Conservation (phyloP, 2,888 invertebrate genomes). For the Dorcus parallelipipedus region DNA sequence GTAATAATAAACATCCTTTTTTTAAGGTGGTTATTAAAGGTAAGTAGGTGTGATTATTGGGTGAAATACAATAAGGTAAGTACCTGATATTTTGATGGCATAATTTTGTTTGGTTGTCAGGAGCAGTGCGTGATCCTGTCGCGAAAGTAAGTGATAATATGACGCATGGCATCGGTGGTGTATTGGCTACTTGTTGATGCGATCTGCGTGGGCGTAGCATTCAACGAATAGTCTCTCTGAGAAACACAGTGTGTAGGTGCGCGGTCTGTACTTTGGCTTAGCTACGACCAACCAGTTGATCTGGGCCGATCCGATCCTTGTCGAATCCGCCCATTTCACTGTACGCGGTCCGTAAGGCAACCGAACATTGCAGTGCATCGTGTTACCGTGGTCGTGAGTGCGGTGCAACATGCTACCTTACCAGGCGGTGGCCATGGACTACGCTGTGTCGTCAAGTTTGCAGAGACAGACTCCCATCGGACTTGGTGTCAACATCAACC, state of each 20-base stretch:
- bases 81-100: constrained; percentile 1
- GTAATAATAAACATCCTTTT: no score
- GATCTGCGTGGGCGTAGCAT: constrained; percentile 41
- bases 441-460: constrained; percentile 57
- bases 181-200: constrained; percentile 52
- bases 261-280: constrained; percentile 40
- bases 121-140: constrained; percentile 20
- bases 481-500: constrained; percentile 60
- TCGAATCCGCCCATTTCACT: constrained; percentile 39
- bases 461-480: constrained; percentile 46
- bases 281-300: constrained; percentile 46
- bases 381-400: constrained; percentile 27
- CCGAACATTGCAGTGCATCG: constrained; percentile 20
- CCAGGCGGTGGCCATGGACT: constrained; percentile 86
- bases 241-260: constrained; percentile 35
- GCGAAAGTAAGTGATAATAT: constrained; percentile 37
- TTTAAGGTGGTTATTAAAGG: no score
- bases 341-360: background rate
- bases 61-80: background rate
- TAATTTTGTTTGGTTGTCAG: constrained; percentile 1
- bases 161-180: constrained; percentile 38
- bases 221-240: constrained; percentile 44
- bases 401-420: constrained; percentile 70
- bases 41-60: no score
- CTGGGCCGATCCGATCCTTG: constrained; percentile 32